Evolutionary conservation across 2,888 invertebrate species (phyloP), one percentile per base, ranked within the genome.

Genomic region (Quadriops clusia): DNA sequence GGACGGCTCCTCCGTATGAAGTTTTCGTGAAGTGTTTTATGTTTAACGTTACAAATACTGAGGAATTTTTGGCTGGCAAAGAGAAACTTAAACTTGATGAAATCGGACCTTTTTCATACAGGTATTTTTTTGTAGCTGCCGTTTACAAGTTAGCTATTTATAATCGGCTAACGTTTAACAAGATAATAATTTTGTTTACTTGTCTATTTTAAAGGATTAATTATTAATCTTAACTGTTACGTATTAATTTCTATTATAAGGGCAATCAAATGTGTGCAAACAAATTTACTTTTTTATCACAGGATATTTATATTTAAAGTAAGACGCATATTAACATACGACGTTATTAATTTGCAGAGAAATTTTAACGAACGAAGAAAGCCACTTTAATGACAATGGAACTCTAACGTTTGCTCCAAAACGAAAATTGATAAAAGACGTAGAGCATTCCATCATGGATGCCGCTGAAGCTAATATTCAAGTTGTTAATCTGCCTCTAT

Each of bases 101-200:
- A 63, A 56, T 84, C 11, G 87, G 87, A 1, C 87, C 87, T 1
- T 86, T 82, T 50, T 74, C 79, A 10, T 91, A 85, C 60, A 75
- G 75, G 85, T 85, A 59, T 69, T 72, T 64, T 32, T 23, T 10
- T 30, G 30, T 16, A 26, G 18, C 10, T 17, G 13, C 16, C 12
- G n/a, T 15, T 21, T 33, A 35, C 23, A 30, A 12, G 3, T 5
- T 18, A 15, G 10, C 5, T 21, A 14, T 29, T 28, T 17, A 25
- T n/a, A n/a, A n/a, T n/a, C n/a, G n/a, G n/a, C n/a, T n/a, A n/a
- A n/a, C n/a, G n/a, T 11, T 16, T 5, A 8, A 30, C 7, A 26
- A 30, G 23, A 30, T 10, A 27, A 9, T 5, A 29, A 5, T 28
- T n/a, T 15, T 12, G 8, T 3, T 8, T 12, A 3, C 3, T 13